Evolutionary conservation across 1,140 invertebrate genomes (phyloP).

Genomic region (Drosophila erecta): DNA sequence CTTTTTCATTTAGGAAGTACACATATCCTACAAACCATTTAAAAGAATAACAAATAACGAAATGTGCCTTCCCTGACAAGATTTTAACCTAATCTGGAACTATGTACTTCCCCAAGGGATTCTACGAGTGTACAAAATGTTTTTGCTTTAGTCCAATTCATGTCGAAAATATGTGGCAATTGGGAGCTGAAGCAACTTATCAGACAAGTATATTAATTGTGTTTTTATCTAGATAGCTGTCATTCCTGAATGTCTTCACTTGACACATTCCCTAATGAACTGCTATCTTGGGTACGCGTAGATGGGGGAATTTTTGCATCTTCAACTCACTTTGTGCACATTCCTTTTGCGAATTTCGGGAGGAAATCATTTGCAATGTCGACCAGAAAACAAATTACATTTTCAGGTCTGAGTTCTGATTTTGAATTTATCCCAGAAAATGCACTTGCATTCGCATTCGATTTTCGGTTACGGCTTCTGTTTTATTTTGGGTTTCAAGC

Average conservation of each 20-base stretch:
- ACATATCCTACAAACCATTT: not conserved
- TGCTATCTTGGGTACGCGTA: conserved; percentile 8
- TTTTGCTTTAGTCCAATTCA: conserved; percentile 5
- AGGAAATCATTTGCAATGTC: conserved; percentile 10
- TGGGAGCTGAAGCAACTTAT: conserved; percentile 16
- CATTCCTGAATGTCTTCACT: conserved; percentile 6
- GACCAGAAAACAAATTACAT: conserved; percentile 30
- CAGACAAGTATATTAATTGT: conserved; percentile 26
- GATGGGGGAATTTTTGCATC: conserved; percentile 11
- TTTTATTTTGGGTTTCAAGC: conserved; percentile 30
- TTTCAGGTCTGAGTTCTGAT: conserved; percentile 33
- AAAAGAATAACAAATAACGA: not conserved
- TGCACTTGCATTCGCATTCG: conserved; percentile 22
- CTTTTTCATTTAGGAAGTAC: too few species aligned
- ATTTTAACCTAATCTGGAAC: not conserved
- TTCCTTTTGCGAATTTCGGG: conserved; percentile 17
- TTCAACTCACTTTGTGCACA: conserved; percentile 1
- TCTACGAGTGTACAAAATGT: conserved; percentile 10
- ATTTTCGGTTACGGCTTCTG: conserved; percentile 21
- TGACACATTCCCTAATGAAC: conserved; percentile 39
- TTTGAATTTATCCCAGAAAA: conserved; percentile 21
- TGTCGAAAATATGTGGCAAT: conserved; percentile 13
- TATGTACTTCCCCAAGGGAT: not conserved
- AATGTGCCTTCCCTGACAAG: conserved; percentile 12
- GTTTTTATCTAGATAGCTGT: conserved; percentile 38